Evolutionary conservation across 2,888 invertebrate genomes (phyloP).

Genomic region (Gisinianus flammeolus): DNA sequence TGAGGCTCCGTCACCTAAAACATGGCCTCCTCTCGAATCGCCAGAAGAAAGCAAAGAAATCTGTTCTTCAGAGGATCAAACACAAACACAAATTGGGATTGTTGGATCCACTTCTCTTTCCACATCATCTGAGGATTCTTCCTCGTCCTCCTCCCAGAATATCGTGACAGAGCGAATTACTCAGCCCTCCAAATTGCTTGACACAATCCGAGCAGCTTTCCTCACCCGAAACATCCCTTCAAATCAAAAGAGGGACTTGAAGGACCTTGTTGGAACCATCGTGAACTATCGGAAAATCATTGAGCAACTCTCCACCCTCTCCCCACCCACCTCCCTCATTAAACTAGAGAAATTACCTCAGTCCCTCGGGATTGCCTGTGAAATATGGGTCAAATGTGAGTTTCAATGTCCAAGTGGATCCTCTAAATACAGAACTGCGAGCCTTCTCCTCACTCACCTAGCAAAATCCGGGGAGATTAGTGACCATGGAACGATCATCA

Average conservation of each 20-base stretch:
- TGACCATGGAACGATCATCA: neutral
- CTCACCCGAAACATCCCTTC: neutral
- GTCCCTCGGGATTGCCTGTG: neutral
- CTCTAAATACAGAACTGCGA: neutral
- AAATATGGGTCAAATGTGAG: constrained; percentile 23
- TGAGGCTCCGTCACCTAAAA: too few relatives aligned
- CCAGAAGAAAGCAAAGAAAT: too few relatives aligned
- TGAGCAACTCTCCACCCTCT: neutral
- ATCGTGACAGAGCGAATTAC: neutral
- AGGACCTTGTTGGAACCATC: neutral
- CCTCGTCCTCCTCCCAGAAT: neutral
- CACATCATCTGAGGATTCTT: too few relatives aligned
- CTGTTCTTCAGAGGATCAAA: too few relatives aligned
- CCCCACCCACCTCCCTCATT: neutral
- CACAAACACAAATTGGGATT: too few relatives aligned
- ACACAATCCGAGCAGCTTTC: neutral
- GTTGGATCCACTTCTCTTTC: too few relatives aligned
- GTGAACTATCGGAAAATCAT: neutral
- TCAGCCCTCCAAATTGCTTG: neutral
- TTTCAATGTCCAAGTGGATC: constrained; percentile 4
- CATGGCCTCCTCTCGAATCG: too few relatives aligned
- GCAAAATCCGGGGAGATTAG: neutral
- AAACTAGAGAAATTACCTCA: neutral
- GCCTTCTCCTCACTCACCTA: neutral
- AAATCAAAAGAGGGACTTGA: neutral